A percentile compares a stretch with the other conserved stretches of the same genome.
phyloP scores from a whole-genome alignment of 2,797 vertebrate genomes.

The Pangasius larnaudii region DNA sequence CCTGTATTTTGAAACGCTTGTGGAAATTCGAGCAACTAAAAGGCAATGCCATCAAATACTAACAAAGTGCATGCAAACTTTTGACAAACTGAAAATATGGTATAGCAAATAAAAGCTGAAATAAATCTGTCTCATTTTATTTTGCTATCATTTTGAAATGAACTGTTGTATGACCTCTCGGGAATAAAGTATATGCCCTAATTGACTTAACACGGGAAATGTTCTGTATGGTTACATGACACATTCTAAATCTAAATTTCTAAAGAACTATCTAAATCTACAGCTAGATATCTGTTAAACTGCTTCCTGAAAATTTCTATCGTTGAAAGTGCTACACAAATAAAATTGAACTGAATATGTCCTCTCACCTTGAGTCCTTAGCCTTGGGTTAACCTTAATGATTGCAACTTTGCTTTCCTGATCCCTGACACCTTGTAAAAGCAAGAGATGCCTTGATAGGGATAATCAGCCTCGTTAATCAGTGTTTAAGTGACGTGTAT shows the following conservation, averaged over 20 bases:
- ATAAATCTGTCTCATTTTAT: background rate
- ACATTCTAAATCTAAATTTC: too few species aligned
- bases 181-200: background rate
- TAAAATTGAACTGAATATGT: too few species aligned
- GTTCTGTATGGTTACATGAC: background rate
- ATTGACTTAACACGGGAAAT: background rate
- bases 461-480: slow-evolving; percentile 47
- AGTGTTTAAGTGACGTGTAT: slow-evolving; percentile 41
- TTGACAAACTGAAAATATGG: background rate
- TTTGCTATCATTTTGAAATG: background rate
- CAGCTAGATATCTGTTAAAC: background rate
- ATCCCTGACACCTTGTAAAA: slow-evolving; percentile 40
- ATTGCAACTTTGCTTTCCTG: slow-evolving; percentile 30
- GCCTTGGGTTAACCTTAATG: background rate
- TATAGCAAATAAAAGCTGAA: background rate
- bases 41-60: background rate
- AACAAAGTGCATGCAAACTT: background rate
- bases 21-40: background rate
- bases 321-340: background rate
- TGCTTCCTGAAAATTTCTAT: background rate
- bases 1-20: background rate
- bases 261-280: too few species aligned
- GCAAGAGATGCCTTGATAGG: slow-evolving; percentile 33
- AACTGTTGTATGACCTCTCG: background rate
- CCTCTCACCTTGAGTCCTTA: background rate